A percentile compares a stretch with the other conserved stretches of the same genome.
Conservation (phyloP, 2,888 invertebrate genomes). For the Harpalus rufipes region DNA sequence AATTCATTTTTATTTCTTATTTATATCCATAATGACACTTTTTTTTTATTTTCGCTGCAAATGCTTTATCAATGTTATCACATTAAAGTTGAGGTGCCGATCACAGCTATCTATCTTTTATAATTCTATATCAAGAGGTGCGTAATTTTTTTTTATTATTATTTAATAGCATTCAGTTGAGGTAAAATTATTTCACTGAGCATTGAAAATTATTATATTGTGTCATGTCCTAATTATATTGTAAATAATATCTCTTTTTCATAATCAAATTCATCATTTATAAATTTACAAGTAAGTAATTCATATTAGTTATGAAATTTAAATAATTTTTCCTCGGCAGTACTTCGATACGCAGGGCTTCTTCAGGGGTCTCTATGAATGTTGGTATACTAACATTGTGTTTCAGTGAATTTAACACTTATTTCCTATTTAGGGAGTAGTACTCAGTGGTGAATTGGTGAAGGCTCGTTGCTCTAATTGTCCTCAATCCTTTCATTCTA, state of each 20-base stretch:
- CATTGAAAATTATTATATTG: slow-evolving; percentile 27
- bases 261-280: slow-evolving; percentile 31
- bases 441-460: slow-evolving; percentile 61
- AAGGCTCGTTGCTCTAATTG: slow-evolving; percentile 62
- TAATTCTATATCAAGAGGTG: slow-evolving; percentile 4
- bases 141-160: background rate
- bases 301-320: slow-evolving; percentile 17
- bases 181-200: slow-evolving; percentile 21
- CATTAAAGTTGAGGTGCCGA: slow-evolving; percentile 22
- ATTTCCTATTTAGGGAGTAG: slow-evolving; percentile 21
- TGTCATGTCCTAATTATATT: slow-evolving; percentile 32
- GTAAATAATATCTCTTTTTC: slow-evolving; percentile 45
- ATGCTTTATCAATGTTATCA: slow-evolving; percentile 28
- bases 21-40: background rate
- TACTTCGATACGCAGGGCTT: slow-evolving; percentile 29
- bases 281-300: slow-evolving; percentile 59
- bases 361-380: slow-evolving; percentile 23
- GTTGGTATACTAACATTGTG: slow-evolving; percentile 42
- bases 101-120: slow-evolving; percentile 5
- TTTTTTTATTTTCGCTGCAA: slow-evolving; percentile 37
- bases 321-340: slow-evolving; percentile 19
- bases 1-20: background rate
- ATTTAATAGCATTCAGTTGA: slow-evolving; percentile 8
- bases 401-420: slow-evolving; percentile 32
- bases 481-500: slow-evolving; percentile 57